Evolutionary conservation across 2,113 vertebrate species (phyloP).

Genomic region (Camelus dromedarius): DNA sequence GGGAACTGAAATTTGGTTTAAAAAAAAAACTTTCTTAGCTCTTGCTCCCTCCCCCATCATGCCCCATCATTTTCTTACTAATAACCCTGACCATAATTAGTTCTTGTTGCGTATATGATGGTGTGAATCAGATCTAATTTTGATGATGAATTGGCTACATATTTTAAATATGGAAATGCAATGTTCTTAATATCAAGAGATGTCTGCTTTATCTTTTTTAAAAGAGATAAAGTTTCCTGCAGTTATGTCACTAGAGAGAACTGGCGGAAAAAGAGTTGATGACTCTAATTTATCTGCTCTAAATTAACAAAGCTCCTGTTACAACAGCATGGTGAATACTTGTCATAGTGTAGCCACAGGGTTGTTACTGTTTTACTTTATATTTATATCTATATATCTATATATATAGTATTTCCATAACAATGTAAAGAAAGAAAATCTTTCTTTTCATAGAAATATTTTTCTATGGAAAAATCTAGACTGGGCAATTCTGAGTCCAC

Average conservation of each 20-base stretch:
- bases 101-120: background rate
- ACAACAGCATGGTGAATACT: background rate
- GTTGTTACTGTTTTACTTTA: background rate
- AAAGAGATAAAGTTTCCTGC: background rate
- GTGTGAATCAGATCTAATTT: background rate
- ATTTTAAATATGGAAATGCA: slow-evolving; percentile 43
- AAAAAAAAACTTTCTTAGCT: background rate
- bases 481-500: background rate
- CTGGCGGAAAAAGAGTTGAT: background rate
- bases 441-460: background rate
- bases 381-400: background rate
- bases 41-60: background rate
- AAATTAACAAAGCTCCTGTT: background rate
- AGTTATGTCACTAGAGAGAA: slow-evolving; percentile 21
- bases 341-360: background rate
- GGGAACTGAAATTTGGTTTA: slow-evolving; percentile 34
- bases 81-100: background rate
- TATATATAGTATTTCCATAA: background rate
- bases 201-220: background rate
- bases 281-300: background rate
- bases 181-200: slow-evolving; percentile 3
- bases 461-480: background rate
- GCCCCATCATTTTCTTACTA: background rate
- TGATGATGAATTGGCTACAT: slow-evolving; percentile 20
- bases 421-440: background rate